These are phyloP conservation scores for Drosophila peninsularis DNA, from an alignment of 2,888 invertebrate genomes.

Conservation along the genomic window DNA sequence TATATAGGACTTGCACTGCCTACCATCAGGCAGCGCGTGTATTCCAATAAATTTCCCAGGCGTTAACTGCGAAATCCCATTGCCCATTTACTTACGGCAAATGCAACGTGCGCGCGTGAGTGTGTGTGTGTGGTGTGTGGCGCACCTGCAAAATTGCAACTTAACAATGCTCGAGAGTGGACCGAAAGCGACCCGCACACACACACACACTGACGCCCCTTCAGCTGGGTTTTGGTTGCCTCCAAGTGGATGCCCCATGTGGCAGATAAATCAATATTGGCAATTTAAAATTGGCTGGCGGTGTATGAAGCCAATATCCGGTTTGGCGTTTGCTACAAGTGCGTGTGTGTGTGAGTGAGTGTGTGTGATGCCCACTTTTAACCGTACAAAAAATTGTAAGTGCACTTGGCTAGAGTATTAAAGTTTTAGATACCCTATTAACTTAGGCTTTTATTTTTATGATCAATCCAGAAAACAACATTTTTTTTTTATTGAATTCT, in stretches of 20 bases:
- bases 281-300: constrained; percentile 80
- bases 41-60: constrained; percentile 69
- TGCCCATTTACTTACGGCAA: constrained; percentile 70
- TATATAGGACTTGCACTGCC: constrained; percentile 13
- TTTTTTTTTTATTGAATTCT: no score
- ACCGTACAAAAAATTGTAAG: background rate
- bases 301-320: constrained; percentile 80
- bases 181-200: constrained; percentile 4
- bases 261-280: constrained; percentile 80
- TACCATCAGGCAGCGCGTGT: constrained; percentile 50
- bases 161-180: constrained; percentile 73
- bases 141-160: constrained; percentile 75
- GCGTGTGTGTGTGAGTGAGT: background rate
- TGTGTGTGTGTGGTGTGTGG: constrained; percentile 21
- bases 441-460: background rate
- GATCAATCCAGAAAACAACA: no score
- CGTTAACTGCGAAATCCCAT: constrained; percentile 74
- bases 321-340: constrained; percentile 59
- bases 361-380: constrained; percentile 37
- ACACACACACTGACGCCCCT: background rate
- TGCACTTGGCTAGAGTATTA: background rate
- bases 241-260: constrained; percentile 66
- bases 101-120: constrained; percentile 39
- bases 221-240: constrained; percentile 27
- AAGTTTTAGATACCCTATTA: background rate